Evolutionary conservation across 2,888 invertebrate genomes (phyloP), one percentile per base, ranked within the genome.

Genomic region (Folsomia manolachei): DNA sequence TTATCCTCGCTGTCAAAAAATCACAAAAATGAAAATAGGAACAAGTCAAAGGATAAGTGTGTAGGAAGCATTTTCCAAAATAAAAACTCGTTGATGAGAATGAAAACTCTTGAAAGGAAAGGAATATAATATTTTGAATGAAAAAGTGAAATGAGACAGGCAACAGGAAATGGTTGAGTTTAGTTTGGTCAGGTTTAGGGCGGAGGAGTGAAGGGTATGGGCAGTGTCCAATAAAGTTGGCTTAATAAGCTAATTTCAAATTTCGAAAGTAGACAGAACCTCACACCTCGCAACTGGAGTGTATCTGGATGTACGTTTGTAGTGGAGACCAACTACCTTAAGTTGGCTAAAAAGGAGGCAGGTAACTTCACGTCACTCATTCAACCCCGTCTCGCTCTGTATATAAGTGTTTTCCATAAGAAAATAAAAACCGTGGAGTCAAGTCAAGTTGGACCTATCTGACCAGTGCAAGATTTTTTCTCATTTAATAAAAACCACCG

Each of bases 161-260:
- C 39, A 66, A n/a, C n/a, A n/a, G n/a, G n/a, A n/a, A n/a, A n/a
- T n/a, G n/a, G n/a, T n/a, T n/a, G n/a, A n/a, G n/a, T n/a, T n/a
- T n/a, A n/a, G n/a, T n/a, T n/a, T n/a, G n/a, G n/a, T n/a, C n/a
- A n/a, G n/a, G n/a, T n/a, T n/a, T n/a, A n/a, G n/a, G n/a, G n/a
- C n/a, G n/a, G n/a, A n/a, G n/a, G n/a, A n/a, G 52, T 51, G 65
- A 21, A 39, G 72, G 74, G 72, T 69, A 63, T 61, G 67, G 60
- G 71, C 63, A 70, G 72, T 74, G 74, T 74, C 73, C 69, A 74
- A 74, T 74, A 76, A 74, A 74, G 71, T 72, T 70, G 69, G 76
- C n/a, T 76, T 76, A 76, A 76, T 76, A 74, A 76, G 76, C 73
- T 76, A 73, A 76, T 74, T 76, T 74, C 68, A 63, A 39, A 39